Percentiles rank a stretch among this genome's conserved stretches.
phyloP scores from a whole-genome alignment of 1,140 invertebrate species.

The Drosophila elegans region DNA sequence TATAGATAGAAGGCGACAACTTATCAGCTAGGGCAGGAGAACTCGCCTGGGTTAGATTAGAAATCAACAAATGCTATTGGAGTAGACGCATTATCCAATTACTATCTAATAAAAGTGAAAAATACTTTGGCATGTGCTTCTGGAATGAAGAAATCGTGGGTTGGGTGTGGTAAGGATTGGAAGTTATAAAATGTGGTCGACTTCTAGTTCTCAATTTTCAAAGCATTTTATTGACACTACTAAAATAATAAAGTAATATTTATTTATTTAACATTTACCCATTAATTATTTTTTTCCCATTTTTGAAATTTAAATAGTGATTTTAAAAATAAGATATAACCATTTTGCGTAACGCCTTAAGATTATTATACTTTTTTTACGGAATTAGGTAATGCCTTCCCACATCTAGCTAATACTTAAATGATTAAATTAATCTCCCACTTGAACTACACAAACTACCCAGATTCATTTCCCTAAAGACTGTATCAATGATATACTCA shows the following conservation, averaged over 20 bases:
- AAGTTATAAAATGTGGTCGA: too few species aligned
- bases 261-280: too few species aligned
- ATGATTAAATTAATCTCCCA: too few species aligned
- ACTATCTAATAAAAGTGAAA: slow-evolving; percentile 23
- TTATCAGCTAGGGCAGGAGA: slow-evolving; percentile 11
- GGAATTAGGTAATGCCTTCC: not conserved
- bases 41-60: slow-evolving; percentile 20
- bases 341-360: too few species aligned
- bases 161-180: not conserved
- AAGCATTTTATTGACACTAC: too few species aligned
- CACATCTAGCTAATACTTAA: slow-evolving; percentile 1
- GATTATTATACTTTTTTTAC: not conserved
- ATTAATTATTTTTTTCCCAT: too few species aligned
- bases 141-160: not conserved
- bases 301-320: not conserved
- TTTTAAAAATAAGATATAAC: not conserved
- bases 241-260: too few species aligned
- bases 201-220: too few species aligned
- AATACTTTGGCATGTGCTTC: slow-evolving; percentile 30
- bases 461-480: slow-evolving; percentile 15
- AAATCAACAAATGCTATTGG: slow-evolving; percentile 3
- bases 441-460: slow-evolving; percentile 1
- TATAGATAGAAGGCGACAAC: slow-evolving; percentile 24
- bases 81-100: slow-evolving; percentile 30
- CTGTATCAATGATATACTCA: slow-evolving; percentile 32